Evolutionary conservation across 2,797 vertebrate species (phyloP), one percentile per base, ranked within the genome.

Genomic region (Merluccius polli): DNA sequence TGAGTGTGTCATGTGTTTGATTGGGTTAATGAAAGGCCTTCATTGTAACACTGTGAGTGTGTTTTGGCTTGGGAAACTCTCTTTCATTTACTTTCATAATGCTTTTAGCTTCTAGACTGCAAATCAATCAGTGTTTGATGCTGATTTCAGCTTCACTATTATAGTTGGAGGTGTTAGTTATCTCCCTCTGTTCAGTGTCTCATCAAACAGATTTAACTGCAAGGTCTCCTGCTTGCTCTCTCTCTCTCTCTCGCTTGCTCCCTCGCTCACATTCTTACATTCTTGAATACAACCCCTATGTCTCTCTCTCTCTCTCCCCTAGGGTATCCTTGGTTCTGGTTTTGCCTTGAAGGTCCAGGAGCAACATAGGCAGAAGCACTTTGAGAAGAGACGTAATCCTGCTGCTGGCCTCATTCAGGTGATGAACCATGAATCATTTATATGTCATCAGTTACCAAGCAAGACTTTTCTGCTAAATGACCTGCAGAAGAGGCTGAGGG

Each of bases 261-360:
- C 3, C 70, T 75, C 33, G 70, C 38, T 75, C 4, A 74, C 8
- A 5, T 52, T 59, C 52, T 59, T 6, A 18, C 44, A 48, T 48
- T 52, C 31, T 70, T 16, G 80, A 52, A 36, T 33, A 24, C 44
- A 21, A 48, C 52, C 48, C 52, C 52, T n/a, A n/a, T 29, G n/a
- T 65, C 59, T 29, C 59, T 76, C 41, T 78, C 5, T 74, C 8
- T 44, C 10, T 77, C 41, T 78, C 68, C 4, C 70, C 4, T 82
- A 99, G 98, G 98, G 98, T 59, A 99, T 99, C 80, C 87, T 99
- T 80, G 98, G 98, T 10, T 99, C 98, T 0, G 98, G 98, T 8
- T 99, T 99, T 90, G 98, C 98, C 73, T 92, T 99, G 78, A 99
- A 99, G 87, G 98, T 99, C 30, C 97, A 99, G 82, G 98, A 99